Percentiles rank a stretch among this genome's conserved stretches.
Evolutionary conservation across 1,140 invertebrate genomes (phyloP).

Genomic region (Bombyx mori): ASM3026992v2 NC_085114.1:10549001-10549500

Average conservation of each 20-base stretch:
- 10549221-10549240: constrained; percentile 82
- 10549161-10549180: constrained; percentile 89
- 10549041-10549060: constrained; percentile 76
- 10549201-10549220: constrained; percentile 81
- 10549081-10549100: constrained; percentile 89
- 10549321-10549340: constrained; percentile 84
- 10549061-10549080: constrained; percentile 96
- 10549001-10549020: too few species aligned
- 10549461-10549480: too few species aligned
- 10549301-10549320: constrained; percentile 13
- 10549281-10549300: background rate
- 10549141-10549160: constrained; percentile 91
- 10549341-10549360: constrained; percentile 87
- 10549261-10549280: constrained; percentile 6
- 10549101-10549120: constrained; percentile 81
- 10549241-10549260: constrained; percentile 68
- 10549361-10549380: constrained; percentile 67
- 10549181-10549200: constrained; percentile 95
- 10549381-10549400: background rate
- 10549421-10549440: too few species aligned
- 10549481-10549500: too few species aligned
- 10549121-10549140: constrained; percentile 88
- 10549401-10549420: too few species aligned
- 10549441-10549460: too few species aligned
- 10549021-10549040: too few species aligned